Base-by-base conservation (phyloP, 2,113 vertebrate species). In the Brachirus orientalis region DNA sequence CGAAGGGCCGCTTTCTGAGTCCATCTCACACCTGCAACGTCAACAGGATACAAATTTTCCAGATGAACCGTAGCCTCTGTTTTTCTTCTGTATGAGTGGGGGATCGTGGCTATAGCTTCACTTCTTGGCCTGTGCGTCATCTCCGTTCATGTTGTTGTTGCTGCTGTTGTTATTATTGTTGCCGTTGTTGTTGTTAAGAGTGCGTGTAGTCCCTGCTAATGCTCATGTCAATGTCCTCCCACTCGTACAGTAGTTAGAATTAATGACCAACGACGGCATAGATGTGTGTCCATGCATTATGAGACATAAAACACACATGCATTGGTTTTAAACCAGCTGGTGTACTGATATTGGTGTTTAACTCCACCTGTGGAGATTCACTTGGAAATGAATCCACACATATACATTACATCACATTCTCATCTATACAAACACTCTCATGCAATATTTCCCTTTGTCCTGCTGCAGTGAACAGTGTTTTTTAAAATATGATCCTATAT, bases 391-490 rank as follows among this genome's bases (percentile, higher is more conserved):
- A 82, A 67, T 72, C 9, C 46, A 38, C 41, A 64, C n/a, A n/a
- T n/a, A n/a, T n/a, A n/a, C n/a, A n/a, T n/a, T n/a, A n/a, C n/a
- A n/a, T n/a, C n/a, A 55, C 36, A 48, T 16, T 62, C 48, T 66
- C 57, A 72, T 35, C 63, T 19, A 37, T 36, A 70, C 67, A 85
- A 80, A 47, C 87, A 78, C 83, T 81, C 48, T 66, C 67, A 80
- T 86, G 70, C 74, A 17, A 70, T 87, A 79, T 86, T 69, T 75
- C 74, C 80, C 85, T 79, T 83, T 79, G 84, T 88, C 75, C 87
- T 80, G 84, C 84, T 86, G 81, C 87, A 79, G 87, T 90, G 74
- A 89, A 86, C 67, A 62, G 82, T 89, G 84, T 85, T 91, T 89
- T 88, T 82, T 72, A 82, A 87, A 89, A 87, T 77, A 89, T 80